Evolutionary conservation across 2,113 vertebrate genomes (phyloP).

Genomic region (Vireo altiloquus): DNA sequence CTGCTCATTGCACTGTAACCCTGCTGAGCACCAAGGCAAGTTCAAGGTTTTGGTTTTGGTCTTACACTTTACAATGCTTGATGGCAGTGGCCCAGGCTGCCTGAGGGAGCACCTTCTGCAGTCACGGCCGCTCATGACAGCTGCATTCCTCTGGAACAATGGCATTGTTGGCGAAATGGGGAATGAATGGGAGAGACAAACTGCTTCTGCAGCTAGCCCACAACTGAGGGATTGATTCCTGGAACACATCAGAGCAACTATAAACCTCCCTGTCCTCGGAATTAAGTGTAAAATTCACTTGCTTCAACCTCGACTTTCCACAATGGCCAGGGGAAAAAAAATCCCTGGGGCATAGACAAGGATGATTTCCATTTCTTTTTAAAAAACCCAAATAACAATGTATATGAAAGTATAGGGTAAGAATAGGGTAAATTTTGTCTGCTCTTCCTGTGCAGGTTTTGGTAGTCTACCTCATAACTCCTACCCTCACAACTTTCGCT

Average conservation of each 20-base stretch:
- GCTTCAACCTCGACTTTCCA: neutral
- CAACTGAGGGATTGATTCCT: slow-evolving; percentile 41
- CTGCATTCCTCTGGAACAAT: slow-evolving; percentile 61
- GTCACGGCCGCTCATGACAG: slow-evolving; percentile 11
- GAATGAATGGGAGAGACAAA: slow-evolving; percentile 52
- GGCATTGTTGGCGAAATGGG: slow-evolving; percentile 39
- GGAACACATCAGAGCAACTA: slow-evolving; percentile 44
- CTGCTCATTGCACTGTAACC: slow-evolving; percentile 35
- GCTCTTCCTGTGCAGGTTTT: neutral
- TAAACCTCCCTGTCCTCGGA: slow-evolving; percentile 21
- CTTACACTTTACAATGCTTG: slow-evolving; percentile 42
- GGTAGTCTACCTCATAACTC: neutral
- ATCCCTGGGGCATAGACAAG: neutral
- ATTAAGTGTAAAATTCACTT: slow-evolving; percentile 52
- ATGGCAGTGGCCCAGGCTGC: slow-evolving; percentile 24
- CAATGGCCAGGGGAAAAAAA: neutral
- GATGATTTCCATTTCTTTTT: neutral
- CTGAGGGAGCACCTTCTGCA: slow-evolving; percentile 55
- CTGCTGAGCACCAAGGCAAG: slow-evolving; percentile 37
- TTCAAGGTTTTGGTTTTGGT: slow-evolving; percentile 56
- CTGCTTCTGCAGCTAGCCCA: slow-evolving; percentile 57
- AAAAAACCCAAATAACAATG: neutral
- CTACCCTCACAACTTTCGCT: neutral
- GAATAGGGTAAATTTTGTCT: neutral
- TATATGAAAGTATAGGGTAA: neutral